Base-by-base conservation (phyloP, 2,113 vertebrate species). In the Seriola rivoliana region DNA sequence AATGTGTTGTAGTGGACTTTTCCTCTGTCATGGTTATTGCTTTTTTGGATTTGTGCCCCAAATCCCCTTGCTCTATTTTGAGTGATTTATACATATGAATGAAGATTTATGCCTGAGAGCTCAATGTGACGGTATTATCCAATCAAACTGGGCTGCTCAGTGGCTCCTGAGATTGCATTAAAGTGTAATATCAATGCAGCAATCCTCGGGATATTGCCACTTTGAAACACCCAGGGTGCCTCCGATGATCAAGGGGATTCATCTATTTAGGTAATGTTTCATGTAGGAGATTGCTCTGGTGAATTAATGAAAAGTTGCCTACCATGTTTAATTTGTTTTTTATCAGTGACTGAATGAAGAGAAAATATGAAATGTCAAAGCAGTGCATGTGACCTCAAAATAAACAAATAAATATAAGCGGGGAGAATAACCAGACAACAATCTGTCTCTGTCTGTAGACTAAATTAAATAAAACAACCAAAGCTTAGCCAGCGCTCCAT, bases 31-130 rank as follows among this genome's bases (percentile, higher is more conserved):
- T 84, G 88, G 81, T 94, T 94, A 93, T 94, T 94, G 91, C 88
- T 86, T 86, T 93, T 91, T 85, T 72, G 78, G 86, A 89, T 94
- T 90, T 91, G 85, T 87, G 76, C 86, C 88, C 91, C 81, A 93
- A 94, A 93, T 93, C 92, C 92, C 77, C 81, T 81, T 76, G 86
- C 92, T 89, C 84, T 88, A 86, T 91, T 88, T 81, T 86, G 91
- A 93, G 85, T 91, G 93, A 93, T 94, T 93, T 91, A 93, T 93
- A 93, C 92, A 92, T 94, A 93, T 93, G 91, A 95, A 94, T 93
- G 92, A 93, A 92, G 92, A 93, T 92, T 93, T 91, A 90, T 90
- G 87, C 90, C 89, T 86, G 83, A 88, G 86, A 92, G 91, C 92
- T 90, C 87, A 88, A 83, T 80, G 92, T 91, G 85, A 42, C 64